These are phyloP conservation scores for Melierax canorus DNA, from an alignment of 2,113 vertebrate genomes.

Conservation along the genomic window DNA sequence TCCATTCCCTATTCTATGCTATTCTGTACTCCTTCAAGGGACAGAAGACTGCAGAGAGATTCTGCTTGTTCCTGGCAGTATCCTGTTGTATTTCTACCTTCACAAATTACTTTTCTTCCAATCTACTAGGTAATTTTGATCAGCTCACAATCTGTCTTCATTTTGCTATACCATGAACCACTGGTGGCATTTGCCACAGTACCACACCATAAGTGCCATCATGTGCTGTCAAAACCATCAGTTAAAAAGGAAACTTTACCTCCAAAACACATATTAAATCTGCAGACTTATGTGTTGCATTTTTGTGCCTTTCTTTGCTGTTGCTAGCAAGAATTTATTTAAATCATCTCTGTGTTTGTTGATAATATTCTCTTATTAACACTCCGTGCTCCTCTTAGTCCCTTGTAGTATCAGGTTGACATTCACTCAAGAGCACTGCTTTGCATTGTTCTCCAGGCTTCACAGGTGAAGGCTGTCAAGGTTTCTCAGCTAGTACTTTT, in stretches of 20 bases:
- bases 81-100: neutral
- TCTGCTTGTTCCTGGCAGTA: neutral
- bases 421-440: neutral
- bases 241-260: neutral
- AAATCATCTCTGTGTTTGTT: neutral
- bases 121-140: neutral
- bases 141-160: neutral
- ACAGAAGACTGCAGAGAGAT: neutral
- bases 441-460: neutral
- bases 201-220: neutral
- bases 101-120: neutral
- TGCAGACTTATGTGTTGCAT: accelerated
- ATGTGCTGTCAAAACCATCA: neutral
- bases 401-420: neutral
- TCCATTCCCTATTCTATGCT: neutral
- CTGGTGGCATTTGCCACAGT: neutral
- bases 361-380: neutral
- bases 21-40: neutral
- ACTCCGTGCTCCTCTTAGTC: neutral
- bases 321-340: neutral
- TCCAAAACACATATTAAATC: neutral
- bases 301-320: neutral
- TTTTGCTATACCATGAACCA: neutral
- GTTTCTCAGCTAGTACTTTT: neutral
- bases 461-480: neutral